Evolutionary conservation across 2,113 vertebrate genomes (phyloP).

Genomic region (Myiagra hebetior): DNA sequence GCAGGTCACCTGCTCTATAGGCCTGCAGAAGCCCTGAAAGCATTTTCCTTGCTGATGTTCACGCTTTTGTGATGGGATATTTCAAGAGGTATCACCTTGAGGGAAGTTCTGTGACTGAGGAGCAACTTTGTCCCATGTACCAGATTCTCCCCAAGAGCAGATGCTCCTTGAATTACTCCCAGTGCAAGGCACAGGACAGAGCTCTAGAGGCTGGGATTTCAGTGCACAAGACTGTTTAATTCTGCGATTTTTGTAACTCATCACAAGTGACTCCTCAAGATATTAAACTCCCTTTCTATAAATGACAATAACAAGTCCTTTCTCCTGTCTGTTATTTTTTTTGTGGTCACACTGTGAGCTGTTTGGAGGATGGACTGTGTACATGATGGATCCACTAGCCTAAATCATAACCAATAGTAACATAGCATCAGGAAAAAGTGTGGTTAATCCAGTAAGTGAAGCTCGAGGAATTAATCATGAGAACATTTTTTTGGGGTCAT

Average conservation of each 20-base stretch:
- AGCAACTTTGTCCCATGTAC: neutral
- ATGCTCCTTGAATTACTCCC: neutral
- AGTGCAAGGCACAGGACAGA: neutral
- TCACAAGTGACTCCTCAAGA: neutral
- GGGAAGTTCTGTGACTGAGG: neutral
- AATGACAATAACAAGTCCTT: neutral
- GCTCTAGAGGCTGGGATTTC: neutral
- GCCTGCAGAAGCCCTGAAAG: neutral
- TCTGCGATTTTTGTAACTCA: neutral
- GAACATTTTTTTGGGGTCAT: conserved; percentile 33
- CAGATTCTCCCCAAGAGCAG: neutral
- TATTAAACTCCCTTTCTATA: neutral
- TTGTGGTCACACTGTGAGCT: neutral
- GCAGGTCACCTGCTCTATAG: neutral
- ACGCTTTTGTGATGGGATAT: neutral
- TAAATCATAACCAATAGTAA: neutral
- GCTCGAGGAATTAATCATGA: neutral
- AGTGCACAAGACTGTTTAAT: neutral
- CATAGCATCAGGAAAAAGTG: neutral
- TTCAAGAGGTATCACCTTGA: neutral
- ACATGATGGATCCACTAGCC: neutral
- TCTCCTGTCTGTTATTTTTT: neutral
- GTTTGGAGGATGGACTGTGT: neutral
- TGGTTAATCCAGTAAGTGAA: conserved; percentile 8
- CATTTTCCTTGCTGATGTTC: neutral